A percentile compares a stretch with the other conserved stretches of the same genome.
Evolutionary conservation across 2,113 vertebrate species (phyloP).

Genomic region (Seriola quinqueradiata): DNA sequence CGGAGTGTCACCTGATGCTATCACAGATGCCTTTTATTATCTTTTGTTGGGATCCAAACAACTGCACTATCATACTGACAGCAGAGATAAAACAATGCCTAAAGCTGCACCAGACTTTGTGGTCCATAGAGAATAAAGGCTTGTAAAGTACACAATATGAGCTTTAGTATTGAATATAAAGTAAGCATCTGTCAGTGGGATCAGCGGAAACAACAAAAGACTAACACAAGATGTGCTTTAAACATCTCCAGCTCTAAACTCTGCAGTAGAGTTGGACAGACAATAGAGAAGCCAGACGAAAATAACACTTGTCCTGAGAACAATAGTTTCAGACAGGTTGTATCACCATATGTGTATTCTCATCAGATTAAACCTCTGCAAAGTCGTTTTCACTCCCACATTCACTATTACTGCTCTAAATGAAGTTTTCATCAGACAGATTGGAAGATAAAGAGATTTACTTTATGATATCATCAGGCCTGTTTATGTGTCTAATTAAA

Average conservation of each 20-base stretch:
- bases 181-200: constrained; percentile 25
- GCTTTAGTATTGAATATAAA: constrained; percentile 13
- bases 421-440: constrained; percentile 6
- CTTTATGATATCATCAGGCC: constrained; percentile 5
- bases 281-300: constrained; percentile 53
- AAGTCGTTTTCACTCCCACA: not conserved
- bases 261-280: constrained; percentile 45
- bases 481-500: not conserved
- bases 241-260: constrained; percentile 32
- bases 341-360: not conserved
- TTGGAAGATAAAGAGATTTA: not conserved
- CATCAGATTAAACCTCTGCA: constrained; percentile 20
- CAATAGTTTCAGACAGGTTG: constrained; percentile 57
- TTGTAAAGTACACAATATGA: not conserved
- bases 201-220: constrained; percentile 27
- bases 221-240: constrained; percentile 9
- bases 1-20: constrained; percentile 14
- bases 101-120: not conserved
- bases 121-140: constrained; percentile 23
- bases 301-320: constrained; percentile 53
- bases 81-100: constrained; percentile 20
- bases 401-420: not conserved
- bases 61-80: constrained; percentile 41
- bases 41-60: constrained; percentile 38
- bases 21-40: constrained; percentile 23